Evolutionary conservation across 2,797 vertebrate genomes (phyloP).

Genomic region (Anableps anableps): DNA sequence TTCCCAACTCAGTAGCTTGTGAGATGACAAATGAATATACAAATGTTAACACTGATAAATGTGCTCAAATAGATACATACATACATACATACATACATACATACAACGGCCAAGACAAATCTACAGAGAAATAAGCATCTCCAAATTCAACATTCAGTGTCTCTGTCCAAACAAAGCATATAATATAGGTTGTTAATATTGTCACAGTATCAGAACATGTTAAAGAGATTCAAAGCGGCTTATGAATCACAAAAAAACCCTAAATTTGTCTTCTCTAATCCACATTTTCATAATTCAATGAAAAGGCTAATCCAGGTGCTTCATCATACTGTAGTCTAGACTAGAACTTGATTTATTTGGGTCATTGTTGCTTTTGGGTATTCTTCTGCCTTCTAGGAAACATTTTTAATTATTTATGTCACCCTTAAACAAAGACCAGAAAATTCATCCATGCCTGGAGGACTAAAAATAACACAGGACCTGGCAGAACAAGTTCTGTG

Average conservation of each 20-base stretch:
- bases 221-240: constrained; percentile 22
- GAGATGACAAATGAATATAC: constrained; percentile 32
- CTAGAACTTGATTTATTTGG: not conserved
- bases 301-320: not conserved
- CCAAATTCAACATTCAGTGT: constrained; percentile 37
- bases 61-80: constrained; percentile 43
- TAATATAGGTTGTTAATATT: constrained; percentile 22
- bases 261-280: not conserved
- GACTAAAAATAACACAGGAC: constrained; percentile 12
- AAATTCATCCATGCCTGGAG: not conserved
- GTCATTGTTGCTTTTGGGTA: not conserved
- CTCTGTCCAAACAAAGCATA: constrained; percentile 30
- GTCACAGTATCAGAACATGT: constrained; percentile 58
- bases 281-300: not conserved
- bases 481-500: not conserved
- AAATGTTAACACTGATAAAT: constrained; percentile 52
- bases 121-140: constrained; percentile 21
- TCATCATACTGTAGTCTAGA: not conserved
- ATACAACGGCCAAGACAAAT: constrained; percentile 38
- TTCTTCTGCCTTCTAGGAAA: constrained; percentile 9
- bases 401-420: constrained; percentile 19
- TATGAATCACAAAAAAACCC: constrained; percentile 10
- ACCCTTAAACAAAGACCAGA: constrained; percentile 18
- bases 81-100: constrained; percentile 23
- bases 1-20: constrained; percentile 18